Conservation (phyloP, 2,888 invertebrate genomes). For the Sphinx pinastri region DNA sequence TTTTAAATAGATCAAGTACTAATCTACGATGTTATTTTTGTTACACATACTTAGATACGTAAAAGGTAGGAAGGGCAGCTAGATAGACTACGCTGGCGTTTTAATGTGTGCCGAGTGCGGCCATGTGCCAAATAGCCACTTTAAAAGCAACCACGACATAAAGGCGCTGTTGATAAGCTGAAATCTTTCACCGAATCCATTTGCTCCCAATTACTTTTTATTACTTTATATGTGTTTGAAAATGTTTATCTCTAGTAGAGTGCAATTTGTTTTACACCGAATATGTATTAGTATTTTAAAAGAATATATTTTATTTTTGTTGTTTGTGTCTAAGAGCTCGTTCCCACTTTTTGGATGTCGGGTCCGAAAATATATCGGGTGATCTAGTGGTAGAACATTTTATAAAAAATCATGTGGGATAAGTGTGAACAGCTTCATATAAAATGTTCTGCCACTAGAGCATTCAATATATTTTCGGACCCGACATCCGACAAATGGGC, state of each 20-base stretch:
- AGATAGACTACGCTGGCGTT: slow-evolving; percentile 35
- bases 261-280: not conserved
- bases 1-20: too few species aligned
- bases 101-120: slow-evolving; percentile 32
- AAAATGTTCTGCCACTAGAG: too few species aligned
- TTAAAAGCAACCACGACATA: slow-evolving; percentile 39
- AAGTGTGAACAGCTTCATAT: too few species aligned
- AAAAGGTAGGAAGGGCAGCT: slow-evolving; percentile 31
- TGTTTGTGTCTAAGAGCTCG: too few species aligned
- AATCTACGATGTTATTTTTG: slow-evolving; percentile 16
- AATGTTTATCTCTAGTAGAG: not conserved
- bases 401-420: too few species aligned
- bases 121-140: slow-evolving; percentile 42
- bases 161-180: slow-evolving; percentile 38
- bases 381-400: too few species aligned
- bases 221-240: slow-evolving; percentile 28
- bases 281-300: not conserved
- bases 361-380: too few species aligned
- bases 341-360: too few species aligned
- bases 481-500: too few species aligned
- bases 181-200: slow-evolving; percentile 42
- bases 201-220: slow-evolving; percentile 40
- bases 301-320: not conserved
- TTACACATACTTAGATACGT: slow-evolving; percentile 28
- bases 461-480: too few species aligned